Evolutionary conservation across 2,797 vertebrate genomes (phyloP), one percentile per base, ranked within the genome.

Genomic region (Notolabrus celidotus): DNA sequence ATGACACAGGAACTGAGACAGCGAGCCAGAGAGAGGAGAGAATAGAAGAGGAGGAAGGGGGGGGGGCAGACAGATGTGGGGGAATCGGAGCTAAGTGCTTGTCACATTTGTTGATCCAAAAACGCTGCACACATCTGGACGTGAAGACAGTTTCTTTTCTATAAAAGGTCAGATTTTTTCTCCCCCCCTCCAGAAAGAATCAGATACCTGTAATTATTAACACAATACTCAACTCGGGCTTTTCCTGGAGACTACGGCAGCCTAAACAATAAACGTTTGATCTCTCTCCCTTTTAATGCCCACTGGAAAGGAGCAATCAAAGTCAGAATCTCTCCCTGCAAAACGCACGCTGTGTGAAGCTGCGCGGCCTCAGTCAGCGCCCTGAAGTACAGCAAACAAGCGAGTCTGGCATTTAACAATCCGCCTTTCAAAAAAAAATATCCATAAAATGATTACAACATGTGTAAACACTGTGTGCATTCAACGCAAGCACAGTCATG

Each of bases 401-500:
- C 77, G 8, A 77, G 86, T 77, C 86, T 67, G 82, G 74, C 85
- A 53, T 87, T 84, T 82, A 85, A 90, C 87, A 87, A 85, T 83
- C 63, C 46, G 71, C 67, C 71, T 78, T 84, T 91, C 75, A 82
- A 87, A 92, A n/a, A 82, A 87, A 92, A 86, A 90, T 76, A 86
- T 88, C 86, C 81, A 87, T 87, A 89, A 88, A 91, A 84, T 79
- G 77, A 91, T 89, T 87, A 85, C 82, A 87, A 86, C 86, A 82
- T 89, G 89, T 90, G 91, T 92, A 92, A 90, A 91, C 88, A 91
- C 23, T 53, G 83, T 66, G 80, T n/a, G n/a, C n/a, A n/a, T n/a
- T n/a, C n/a, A n/a, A n/a, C n/a, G n/a, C n/a, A n/a, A n/a, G n/a
- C 70, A 12, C 8, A 39, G 71, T 7, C 67, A 36, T 16, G 51